phyloP scores from a whole-genome alignment of 2,113 vertebrate genomes.

The Lontra canadensis region DNA sequence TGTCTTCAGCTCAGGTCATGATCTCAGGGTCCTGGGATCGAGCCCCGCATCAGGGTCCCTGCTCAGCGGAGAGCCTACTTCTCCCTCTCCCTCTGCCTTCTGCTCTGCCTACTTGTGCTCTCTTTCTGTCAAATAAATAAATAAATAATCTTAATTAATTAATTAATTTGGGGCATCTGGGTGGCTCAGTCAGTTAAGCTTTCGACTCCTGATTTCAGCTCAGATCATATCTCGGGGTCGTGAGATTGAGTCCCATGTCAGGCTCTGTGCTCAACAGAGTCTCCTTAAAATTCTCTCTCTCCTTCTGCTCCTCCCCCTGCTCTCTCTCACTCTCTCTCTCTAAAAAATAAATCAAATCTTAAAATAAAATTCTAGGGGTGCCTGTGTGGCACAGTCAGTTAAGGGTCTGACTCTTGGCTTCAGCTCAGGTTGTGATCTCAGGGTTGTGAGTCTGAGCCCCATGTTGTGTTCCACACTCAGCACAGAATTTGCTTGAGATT shows the following conservation, averaged over 20 bases:
- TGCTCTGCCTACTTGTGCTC: no score
- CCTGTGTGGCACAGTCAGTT: background rate
- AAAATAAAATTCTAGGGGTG: background rate
- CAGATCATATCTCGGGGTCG: background rate
- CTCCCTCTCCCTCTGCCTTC: no score
- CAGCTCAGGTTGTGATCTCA: background rate
- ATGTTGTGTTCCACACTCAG: background rate
- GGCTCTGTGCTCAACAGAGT: background rate
- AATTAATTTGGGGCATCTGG: background rate
- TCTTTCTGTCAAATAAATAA: no score
- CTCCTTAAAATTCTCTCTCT: no score
- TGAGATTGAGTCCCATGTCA: background rate
- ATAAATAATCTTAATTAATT: no score
- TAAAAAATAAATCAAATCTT: background rate
- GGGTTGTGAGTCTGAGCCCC: no score
- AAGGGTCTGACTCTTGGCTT: background rate
- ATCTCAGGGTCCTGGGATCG: no score
- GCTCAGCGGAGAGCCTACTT: no score
- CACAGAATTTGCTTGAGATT: background rate
- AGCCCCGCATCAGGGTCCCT: no score
- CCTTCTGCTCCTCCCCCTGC: background rate
- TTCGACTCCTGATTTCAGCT: background rate
- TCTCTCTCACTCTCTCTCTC: background rate
- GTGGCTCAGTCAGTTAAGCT: background rate
- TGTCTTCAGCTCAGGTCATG: no score